These are phyloP conservation scores for Andrena praecox DNA, from an alignment of 2,888 invertebrate genomes.

Conservation along the genomic window DNA sequence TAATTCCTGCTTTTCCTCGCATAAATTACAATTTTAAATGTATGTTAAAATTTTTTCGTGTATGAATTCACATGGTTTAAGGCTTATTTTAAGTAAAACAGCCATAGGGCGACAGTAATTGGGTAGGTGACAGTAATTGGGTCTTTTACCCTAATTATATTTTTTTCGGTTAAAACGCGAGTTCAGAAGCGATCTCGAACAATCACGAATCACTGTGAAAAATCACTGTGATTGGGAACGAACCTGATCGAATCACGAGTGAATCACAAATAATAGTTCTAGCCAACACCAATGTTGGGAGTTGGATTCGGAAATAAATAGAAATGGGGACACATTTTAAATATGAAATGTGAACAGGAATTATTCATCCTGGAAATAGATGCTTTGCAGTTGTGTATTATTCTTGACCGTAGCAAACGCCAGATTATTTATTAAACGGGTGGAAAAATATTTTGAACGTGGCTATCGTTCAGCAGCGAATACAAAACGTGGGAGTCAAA, in stretches of 20 bases:
- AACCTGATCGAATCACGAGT: too few species aligned
- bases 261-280: too few species aligned
- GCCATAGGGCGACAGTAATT: too few species aligned
- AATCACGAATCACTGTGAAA: too few species aligned
- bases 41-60: too few species aligned
- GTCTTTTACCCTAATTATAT: too few species aligned
- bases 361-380: slow-evolving; percentile 5
- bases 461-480: neutral
- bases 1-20: too few species aligned
- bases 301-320: neutral
- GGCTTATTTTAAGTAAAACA: too few species aligned
- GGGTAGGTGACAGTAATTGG: too few species aligned
- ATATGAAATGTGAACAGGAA: slow-evolving; percentile 3
- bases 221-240: too few species aligned
- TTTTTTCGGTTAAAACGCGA: neutral
- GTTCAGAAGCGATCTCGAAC: neutral
- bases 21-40: too few species aligned
- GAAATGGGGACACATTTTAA: slow-evolving; percentile 13
- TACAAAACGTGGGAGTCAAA: slow-evolving; percentile 3
- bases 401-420: neutral
- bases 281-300: neutral
- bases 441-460: slow-evolving; percentile 28
- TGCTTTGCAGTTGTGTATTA: neutral
- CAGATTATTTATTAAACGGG: slow-evolving; percentile 21
- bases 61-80: too few species aligned